phyloP scores from a whole-genome alignment of 2,888 invertebrate genomes.

The Pyrgus malvae region DNA sequence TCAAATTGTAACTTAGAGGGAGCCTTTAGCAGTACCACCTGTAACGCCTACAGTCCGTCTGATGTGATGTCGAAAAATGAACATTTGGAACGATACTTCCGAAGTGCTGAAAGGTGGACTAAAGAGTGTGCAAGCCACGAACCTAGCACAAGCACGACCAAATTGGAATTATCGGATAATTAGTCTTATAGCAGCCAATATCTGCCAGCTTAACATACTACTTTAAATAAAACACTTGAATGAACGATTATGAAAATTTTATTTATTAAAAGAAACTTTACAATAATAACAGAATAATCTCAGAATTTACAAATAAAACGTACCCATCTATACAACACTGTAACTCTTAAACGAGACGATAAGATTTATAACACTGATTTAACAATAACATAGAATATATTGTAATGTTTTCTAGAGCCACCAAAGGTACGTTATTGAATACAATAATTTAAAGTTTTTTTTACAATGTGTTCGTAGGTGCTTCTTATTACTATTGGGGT shows the following conservation, averaged over 20 bases:
- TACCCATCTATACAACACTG: conserved; percentile 80
- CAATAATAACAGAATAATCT: conserved; percentile 78
- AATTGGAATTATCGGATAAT: not conserved
- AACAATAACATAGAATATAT: conserved; percentile 74
- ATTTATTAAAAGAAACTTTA: conserved; percentile 79
- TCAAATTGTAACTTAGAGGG: conserved; percentile 65
- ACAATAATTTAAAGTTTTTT: conserved; percentile 44
- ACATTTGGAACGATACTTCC: conserved; percentile 66
- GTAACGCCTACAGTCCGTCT: conserved; percentile 45
- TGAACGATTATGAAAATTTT: conserved; percentile 81
- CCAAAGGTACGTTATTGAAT: conserved; percentile 62
- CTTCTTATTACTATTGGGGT: not conserved
- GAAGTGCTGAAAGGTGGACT: conserved; percentile 67
- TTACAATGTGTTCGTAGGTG: not conserved
- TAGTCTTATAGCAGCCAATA: not conserved
- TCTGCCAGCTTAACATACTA: not conserved
- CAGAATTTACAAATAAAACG: conserved; percentile 77
- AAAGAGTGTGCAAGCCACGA: conserved; percentile 36
- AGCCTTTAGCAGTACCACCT: conserved; percentile 58
- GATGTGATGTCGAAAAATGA: conserved; percentile 58
- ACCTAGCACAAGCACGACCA: conserved; percentile 4
- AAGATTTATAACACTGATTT: conserved; percentile 80
- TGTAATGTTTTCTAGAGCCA: conserved; percentile 65
- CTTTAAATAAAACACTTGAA: conserved; percentile 59
- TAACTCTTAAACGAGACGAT: conserved; percentile 79